Evolutionary conservation across 2,888 invertebrate species (phyloP).

Genomic region (Pseudeuparius sepicola): DNA sequence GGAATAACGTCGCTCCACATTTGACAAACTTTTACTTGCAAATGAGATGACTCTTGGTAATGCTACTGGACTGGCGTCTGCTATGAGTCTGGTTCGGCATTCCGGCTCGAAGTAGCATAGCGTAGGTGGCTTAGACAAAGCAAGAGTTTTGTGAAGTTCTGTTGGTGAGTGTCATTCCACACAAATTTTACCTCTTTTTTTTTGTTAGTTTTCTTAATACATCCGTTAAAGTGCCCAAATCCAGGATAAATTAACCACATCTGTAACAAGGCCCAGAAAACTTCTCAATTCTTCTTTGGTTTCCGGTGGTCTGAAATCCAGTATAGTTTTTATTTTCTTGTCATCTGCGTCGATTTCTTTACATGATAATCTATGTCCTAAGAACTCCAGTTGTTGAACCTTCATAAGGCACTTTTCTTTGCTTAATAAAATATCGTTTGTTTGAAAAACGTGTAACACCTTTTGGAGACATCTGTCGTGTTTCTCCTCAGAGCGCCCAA

Average conservation of each 20-base stretch:
- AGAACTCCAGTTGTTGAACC: constrained; percentile 12
- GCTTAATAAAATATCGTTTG: constrained; percentile 18
- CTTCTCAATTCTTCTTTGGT: constrained; percentile 2
- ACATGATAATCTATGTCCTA: too few relatives aligned
- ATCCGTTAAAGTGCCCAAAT: constrained; percentile 1
- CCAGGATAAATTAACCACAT: constrained; percentile 4
- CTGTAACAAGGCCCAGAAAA: constrained; percentile 4
- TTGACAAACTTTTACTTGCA: constrained; percentile 15
- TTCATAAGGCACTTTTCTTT: constrained; percentile 18
- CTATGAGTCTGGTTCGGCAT: constrained; percentile 7
- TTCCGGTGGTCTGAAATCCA: neutral
- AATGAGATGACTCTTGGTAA: constrained; percentile 16
- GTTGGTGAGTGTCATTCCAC: too few relatives aligned
- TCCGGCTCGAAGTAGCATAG: constrained; percentile 6
- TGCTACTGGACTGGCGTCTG: constrained; percentile 16
- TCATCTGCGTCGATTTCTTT: constrained; percentile 21
- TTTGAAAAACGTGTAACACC: constrained; percentile 14
- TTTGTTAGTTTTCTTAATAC: too few relatives aligned
- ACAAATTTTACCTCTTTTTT: too few relatives aligned
- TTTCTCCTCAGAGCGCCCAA: constrained; percentile 25
- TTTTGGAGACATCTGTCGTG: constrained; percentile 17
- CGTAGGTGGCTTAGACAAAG: constrained; percentile 7
- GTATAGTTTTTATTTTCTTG: constrained; percentile 11
- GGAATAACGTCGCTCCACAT: constrained; percentile 23
- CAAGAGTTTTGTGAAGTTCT: too few relatives aligned